Percentiles rank a stretch among this genome's conserved stretches.
These are phyloP conservation scores for Hypomesus transpacificus DNA, from an alignment of 2,113 vertebrate genomes.

Conservation along the genomic window DNA sequence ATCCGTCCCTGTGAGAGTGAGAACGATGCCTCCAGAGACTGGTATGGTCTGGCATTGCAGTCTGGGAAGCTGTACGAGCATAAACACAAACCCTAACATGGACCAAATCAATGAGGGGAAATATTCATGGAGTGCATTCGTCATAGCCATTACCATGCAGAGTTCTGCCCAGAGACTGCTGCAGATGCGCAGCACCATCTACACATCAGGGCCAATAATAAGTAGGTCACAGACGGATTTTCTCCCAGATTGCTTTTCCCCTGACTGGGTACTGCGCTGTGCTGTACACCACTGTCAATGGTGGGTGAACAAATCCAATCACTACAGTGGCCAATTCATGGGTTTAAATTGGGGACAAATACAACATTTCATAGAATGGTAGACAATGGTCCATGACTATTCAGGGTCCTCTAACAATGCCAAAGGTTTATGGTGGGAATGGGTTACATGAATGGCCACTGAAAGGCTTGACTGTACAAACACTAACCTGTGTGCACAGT, in stretches of 20 bases:
- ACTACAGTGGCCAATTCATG: background rate
- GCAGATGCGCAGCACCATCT: constrained; percentile 28
- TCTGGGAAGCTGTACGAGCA: too few relatives aligned
- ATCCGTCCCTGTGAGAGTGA: too few relatives aligned
- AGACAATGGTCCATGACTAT: background rate
- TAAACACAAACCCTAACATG: too few relatives aligned
- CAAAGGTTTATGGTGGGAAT: too few relatives aligned
- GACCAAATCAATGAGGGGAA: background rate
- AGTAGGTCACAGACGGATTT: constrained; percentile 33
- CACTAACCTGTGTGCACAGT: background rate
- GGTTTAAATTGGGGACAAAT: background rate
- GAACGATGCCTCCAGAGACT: too few relatives aligned
- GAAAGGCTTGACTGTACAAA: too few relatives aligned
- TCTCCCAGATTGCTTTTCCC: background rate
- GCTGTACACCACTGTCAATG: background rate
- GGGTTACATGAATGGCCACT: too few relatives aligned
- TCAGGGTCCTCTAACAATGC: too few relatives aligned
- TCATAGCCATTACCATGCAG: background rate
- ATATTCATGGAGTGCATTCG: background rate
- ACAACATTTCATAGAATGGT: background rate
- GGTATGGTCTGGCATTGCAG: too few relatives aligned
- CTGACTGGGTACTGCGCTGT: background rate
- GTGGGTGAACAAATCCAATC: background rate
- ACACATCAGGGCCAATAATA: constrained; percentile 25
- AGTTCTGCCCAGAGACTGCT: background rate